Percentiles rank a stretch among this genome's conserved stretches.
Evolutionary conservation across 1,140 invertebrate species (phyloP).

Genomic region (Protaetia brevitarsis): DNA sequence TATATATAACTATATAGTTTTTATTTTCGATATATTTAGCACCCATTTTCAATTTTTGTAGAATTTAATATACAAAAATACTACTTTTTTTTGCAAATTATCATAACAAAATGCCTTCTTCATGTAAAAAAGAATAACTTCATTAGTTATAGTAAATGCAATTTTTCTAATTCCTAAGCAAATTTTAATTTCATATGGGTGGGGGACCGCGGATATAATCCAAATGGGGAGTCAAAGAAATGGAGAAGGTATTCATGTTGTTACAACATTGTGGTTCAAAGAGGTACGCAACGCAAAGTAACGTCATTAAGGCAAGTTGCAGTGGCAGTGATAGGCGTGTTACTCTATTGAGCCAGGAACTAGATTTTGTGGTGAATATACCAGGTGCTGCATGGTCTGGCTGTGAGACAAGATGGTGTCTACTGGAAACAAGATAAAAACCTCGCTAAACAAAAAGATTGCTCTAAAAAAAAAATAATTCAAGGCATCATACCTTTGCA

Average conservation of each 20-base stretch:
- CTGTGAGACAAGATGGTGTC: neutral
- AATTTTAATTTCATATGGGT: constrained; percentile 48
- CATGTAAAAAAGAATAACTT: no score
- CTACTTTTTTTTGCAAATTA: neutral
- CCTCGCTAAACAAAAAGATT: no score
- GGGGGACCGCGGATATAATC: constrained; percentile 82
- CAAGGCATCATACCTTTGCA: constrained; percentile 26
- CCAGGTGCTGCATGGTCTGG: neutral
- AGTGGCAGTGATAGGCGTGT: constrained; percentile 74
- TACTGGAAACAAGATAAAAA: neutral
- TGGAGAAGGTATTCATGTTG: constrained; percentile 75
- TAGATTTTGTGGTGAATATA: neutral
- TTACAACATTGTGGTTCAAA: constrained; percentile 83
- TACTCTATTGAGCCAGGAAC: constrained; percentile 71
- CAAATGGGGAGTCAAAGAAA: constrained; percentile 79
- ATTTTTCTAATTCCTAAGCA: no score
- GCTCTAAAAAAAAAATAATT: no score
- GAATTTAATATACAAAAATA: neutral
- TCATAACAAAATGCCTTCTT: no score
- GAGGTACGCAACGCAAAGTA: constrained; percentile 77
- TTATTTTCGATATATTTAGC: neutral
- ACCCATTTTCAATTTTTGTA: neutral
- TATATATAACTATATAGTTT: no score
- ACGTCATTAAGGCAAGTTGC: constrained; percentile 75
- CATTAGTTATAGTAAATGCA: constrained; percentile 7